These are phyloP conservation scores for Netta rufina DNA, from an alignment of 2,797 vertebrate species.

Conservation along the genomic window DNA sequence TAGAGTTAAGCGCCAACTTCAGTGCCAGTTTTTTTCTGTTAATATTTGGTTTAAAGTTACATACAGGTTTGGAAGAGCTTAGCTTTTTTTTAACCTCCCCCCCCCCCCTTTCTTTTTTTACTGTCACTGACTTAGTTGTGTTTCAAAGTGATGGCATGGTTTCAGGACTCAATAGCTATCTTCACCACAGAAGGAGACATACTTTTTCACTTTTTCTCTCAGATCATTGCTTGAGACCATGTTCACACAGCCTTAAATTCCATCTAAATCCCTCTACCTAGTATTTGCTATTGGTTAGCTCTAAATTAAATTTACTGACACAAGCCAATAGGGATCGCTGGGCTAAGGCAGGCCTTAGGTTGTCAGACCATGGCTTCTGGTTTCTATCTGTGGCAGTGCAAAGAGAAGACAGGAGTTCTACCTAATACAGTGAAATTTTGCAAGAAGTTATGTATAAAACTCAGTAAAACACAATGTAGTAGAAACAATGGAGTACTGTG, in stretches of 20 bases:
- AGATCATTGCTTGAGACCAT: background rate
- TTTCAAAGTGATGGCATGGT: slow-evolving; percentile 62
- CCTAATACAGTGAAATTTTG: background rate
- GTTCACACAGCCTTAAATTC: background rate
- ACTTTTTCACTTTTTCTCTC: background rate
- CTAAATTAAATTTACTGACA: background rate
- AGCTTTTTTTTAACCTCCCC: background rate
- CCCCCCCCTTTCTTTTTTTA: slow-evolving; percentile 30
- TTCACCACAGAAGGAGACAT: slow-evolving; percentile 11
- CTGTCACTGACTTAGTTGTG: slow-evolving; percentile 62
- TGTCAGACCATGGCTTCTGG: background rate
- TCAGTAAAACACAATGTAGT: background rate
- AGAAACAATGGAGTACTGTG: background rate
- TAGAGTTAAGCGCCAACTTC: slow-evolving; percentile 64
- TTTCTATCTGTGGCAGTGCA: background rate
- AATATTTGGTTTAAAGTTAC: slow-evolving; percentile 80
- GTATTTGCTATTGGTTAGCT: background rate
- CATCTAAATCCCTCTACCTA: background rate
- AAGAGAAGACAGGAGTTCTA: background rate
- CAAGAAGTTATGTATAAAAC: background rate
- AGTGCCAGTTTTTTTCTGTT: slow-evolving; percentile 74
- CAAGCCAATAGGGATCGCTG: background rate
- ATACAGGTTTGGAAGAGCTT: slow-evolving; percentile 74
- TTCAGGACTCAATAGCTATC: slow-evolving; percentile 38
- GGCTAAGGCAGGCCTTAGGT: background rate